Evolutionary conservation across 2,888 invertebrate genomes (phyloP), one percentile per base, ranked within the genome.

Genomic region (Rotaria sp.): DNA sequence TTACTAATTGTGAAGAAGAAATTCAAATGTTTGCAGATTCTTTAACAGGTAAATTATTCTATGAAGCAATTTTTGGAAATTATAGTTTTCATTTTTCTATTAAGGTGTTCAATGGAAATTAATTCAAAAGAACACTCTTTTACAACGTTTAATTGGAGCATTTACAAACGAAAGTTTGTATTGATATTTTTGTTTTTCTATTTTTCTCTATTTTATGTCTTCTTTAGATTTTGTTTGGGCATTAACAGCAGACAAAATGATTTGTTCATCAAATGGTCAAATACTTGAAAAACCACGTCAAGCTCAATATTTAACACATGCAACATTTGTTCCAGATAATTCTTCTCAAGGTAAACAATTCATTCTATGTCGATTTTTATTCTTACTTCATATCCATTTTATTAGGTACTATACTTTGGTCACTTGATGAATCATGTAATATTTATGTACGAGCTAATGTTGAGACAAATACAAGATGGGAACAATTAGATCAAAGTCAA

Each of bases 401-500:
- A 18, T 35, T 67, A 80, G 80, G 8, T 15, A 80, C 41, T 80
- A 10, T 45, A 7, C 41, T 80, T 45, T 80, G 80, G 80, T 24
- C 80, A 11, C 26, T 80, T 24, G 80, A 80, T 80, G 80, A 80
- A 45, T 80, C 80, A 3, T 80, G 80, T 80, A 80, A 80, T 80
- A 80, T 80, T 45, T 80, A 80, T 45, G 80, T 80, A 26, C 80
- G 80, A 13, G 24, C 45, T 11, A 67, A 67, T 35, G 18, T 35
- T 5, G 80, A 45, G 1, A 21, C 0, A 10, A 11, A 38, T 45
- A 80, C 26, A 11, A 11, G 2, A 45, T 80, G 80, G 80, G 41
- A 45, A 80, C 80, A 80, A 13, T 41, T 80, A 80, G 41, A 80
- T 80, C 80, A 80, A 80, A 80, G 24, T 41, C 80, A 80, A 80